phyloP scores from a whole-genome alignment of 1,140 invertebrate genomes.

The Maconellicoccus hirsutus region DNA sequence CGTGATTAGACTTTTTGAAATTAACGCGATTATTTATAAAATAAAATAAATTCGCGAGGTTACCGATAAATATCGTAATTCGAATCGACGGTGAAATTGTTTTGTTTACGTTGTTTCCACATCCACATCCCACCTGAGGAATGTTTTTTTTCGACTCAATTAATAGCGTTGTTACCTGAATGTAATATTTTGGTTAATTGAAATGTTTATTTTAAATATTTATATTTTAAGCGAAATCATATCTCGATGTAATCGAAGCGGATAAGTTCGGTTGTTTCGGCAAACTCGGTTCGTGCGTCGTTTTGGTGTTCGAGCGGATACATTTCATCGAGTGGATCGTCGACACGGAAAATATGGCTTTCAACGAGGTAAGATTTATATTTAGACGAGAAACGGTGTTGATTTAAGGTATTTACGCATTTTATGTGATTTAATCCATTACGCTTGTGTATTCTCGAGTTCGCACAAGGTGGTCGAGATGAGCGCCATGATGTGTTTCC shows the following conservation, averaged over 20 bases:
- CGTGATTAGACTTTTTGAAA: no score
- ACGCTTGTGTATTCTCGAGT: no score
- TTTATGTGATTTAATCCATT: no score
- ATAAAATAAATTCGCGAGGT: no score
- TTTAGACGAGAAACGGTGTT: no score
- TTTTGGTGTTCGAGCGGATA: not conserved
- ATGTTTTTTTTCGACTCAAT: constrained; percentile 11
- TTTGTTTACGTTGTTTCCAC: constrained; percentile 13
- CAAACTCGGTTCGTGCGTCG: not conserved
- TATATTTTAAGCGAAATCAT: not conserved
- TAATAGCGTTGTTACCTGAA: not conserved
- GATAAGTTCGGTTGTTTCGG: not conserved
- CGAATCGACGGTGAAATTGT: not conserved
- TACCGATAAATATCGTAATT: not conserved
- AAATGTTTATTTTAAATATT: not conserved
- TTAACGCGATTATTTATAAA: no score
- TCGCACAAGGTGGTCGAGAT: no score
- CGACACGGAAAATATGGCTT: constrained; percentile 1
- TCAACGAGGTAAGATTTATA: not conserved
- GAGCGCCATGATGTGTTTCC: no score
- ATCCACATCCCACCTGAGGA: constrained; percentile 20
- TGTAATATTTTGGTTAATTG: not conserved
- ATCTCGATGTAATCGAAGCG: not conserved
- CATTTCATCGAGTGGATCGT: not conserved
- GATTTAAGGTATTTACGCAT: no score